Conservation (phyloP, 2,888 invertebrate species). For the Deladenus siricidicola region DNA sequence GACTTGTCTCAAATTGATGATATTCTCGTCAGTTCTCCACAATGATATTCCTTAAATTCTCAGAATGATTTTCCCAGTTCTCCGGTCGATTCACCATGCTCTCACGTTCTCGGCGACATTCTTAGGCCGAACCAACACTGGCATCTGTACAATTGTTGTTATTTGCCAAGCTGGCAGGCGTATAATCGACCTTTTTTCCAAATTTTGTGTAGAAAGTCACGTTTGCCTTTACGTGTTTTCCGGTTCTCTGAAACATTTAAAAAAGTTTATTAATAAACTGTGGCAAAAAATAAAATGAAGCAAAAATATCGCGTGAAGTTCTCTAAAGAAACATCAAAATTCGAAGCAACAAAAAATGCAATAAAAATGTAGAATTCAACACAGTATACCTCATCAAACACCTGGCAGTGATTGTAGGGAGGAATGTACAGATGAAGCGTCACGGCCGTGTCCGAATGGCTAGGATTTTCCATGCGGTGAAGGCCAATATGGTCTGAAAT, state of each 20-base stretch:
- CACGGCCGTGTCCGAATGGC: slow-evolving; percentile 76
- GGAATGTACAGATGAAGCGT: slow-evolving; percentile 84
- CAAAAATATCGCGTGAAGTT: background rate
- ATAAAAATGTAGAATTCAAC: too few relatives aligned
- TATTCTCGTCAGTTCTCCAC: too few relatives aligned
- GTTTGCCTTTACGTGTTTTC: slow-evolving; percentile 18
- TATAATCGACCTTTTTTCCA: slow-evolving; percentile 42
- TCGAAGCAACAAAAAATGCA: too few relatives aligned
- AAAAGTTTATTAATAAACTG: too few relatives aligned
- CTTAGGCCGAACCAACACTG: too few relatives aligned
- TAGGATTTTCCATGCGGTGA: slow-evolving; percentile 88
- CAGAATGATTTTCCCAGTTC: too few relatives aligned
- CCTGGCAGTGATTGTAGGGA: slow-evolving; percentile 76
- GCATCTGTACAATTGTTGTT: too few relatives aligned
- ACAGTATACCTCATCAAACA: slow-evolving; percentile 72
- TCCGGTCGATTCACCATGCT: too few relatives aligned
- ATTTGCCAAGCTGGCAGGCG: too few relatives aligned
- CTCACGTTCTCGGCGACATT: too few relatives aligned
- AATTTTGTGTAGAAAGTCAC: slow-evolving; percentile 50
- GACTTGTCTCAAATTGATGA: too few relatives aligned
- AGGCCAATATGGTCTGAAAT: slow-evolving; percentile 78
- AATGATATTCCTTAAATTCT: too few relatives aligned
- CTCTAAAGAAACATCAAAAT: background rate
- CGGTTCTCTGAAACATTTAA: slow-evolving; percentile 32
- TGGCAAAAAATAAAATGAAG: background rate